These are phyloP conservation scores for Ptychobarbus kaznakovi DNA, from an alignment of 2,797 vertebrate species.

Conservation along the genomic window DNA sequence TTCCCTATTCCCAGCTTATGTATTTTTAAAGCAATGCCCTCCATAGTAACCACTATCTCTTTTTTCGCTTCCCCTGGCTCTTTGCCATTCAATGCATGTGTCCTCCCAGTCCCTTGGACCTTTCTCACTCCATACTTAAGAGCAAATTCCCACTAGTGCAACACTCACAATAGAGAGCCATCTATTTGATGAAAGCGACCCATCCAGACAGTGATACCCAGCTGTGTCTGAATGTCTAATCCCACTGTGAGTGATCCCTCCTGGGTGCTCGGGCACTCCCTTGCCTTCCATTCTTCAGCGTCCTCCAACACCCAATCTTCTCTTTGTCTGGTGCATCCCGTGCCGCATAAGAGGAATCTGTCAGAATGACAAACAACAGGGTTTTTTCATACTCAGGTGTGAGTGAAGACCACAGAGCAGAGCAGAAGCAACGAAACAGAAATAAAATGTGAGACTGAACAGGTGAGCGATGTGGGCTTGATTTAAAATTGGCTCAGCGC, in stretches of 20 bases:
- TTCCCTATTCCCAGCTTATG: constrained; percentile 6
- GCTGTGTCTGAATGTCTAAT: constrained; percentile 58
- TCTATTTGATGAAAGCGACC: constrained; percentile 59
- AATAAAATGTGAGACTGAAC: constrained; percentile 24
- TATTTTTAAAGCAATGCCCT: constrained; percentile 34
- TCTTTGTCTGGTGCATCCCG: constrained; percentile 22
- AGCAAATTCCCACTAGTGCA: constrained; percentile 56
- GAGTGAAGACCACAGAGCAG: constrained; percentile 24
- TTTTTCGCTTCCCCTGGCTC: neutral
- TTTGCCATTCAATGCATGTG: constrained; percentile 46
- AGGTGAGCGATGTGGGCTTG: constrained; percentile 26
- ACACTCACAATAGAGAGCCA: constrained; percentile 55
- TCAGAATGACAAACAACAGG: constrained; percentile 59
- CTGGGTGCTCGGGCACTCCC: constrained; percentile 45
- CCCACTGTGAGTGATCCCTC: constrained; percentile 52
- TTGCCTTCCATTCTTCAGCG: constrained; percentile 21
- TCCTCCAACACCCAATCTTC: constrained; percentile 34
- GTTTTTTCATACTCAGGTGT: constrained; percentile 20
- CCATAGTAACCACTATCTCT: constrained; percentile 2
- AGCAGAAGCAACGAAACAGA: neutral
- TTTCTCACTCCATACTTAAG: constrained; percentile 47
- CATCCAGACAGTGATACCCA: constrained; percentile 51
- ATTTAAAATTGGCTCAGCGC: constrained; percentile 8
- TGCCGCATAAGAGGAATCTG: constrained; percentile 26
- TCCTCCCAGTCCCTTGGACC: constrained; percentile 38